Evolutionary conservation across 1,140 invertebrate genomes (phyloP), one percentile per base, ranked within the genome.

Genomic region (Atta colombica): DNA sequence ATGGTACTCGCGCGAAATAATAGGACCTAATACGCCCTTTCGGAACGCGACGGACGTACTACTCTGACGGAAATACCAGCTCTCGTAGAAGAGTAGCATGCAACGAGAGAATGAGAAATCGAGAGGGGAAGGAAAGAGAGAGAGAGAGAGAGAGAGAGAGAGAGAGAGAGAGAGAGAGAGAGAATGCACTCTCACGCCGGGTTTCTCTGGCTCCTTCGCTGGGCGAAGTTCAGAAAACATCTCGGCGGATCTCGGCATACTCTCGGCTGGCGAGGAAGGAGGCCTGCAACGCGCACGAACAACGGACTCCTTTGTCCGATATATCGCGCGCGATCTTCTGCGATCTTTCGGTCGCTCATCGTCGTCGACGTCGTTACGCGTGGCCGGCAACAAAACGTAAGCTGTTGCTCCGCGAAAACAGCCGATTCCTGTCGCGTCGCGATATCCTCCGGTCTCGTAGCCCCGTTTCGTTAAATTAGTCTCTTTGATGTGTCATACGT

Each of bases 1-100:
- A 84, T 84, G 80, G 80, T 84, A 84, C 80, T 84, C 69, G 80
- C 80, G 80, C 80, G 80, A 84, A 84, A 84, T 84, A 84, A 84
- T 84, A 84, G 80, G 80, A 75, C 69, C 69, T 84, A 84, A 84
- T 84, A 84, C 55, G 80, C 80, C 80, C 80, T 84, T 84, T 84
- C 69, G 80, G 58, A 51, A 49, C 35, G 63, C 63, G 16, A 49
- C 75, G 80, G 39, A 45, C 53, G 28, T 58, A 49, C 69, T 84
- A 84, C 80, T 75, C 80, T 51, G 80, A 75, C 80, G 80, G 80
- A 81, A 81, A 71, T 81, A 68, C 77, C 31, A 35, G 31, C 65
- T 80, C 77, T 71, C 49, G 66, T 65, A 25, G 65, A 75, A 35
- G 80, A 84, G 80, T 75, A 31, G 80, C 80, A 53, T 12, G 68